These are phyloP conservation scores for Lepeophtheirus nordmannii DNA, from an alignment of 2,888 invertebrate species.

Conservation along the genomic window DNA sequence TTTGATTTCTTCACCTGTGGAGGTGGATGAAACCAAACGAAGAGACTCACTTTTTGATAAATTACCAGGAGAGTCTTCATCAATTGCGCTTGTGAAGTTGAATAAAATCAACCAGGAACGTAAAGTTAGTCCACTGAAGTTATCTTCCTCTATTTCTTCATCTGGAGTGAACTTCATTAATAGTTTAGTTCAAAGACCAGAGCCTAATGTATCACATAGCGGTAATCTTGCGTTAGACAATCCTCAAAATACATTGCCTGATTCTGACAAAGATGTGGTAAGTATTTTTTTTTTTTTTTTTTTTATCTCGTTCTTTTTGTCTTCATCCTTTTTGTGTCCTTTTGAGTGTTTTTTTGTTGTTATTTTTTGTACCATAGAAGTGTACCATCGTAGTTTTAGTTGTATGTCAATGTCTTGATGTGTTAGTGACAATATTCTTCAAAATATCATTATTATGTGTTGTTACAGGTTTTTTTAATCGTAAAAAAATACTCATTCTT, in stretches of 20 bases:
- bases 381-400: too few species aligned
- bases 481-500: too few species aligned
- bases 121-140: neutral
- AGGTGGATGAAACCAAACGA: neutral
- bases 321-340: neutral
- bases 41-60: slow-evolving; percentile 12
- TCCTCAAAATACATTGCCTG: neutral
- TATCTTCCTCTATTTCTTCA: neutral
- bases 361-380: neutral
- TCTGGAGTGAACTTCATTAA: too few species aligned
- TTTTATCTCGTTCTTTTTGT: too few species aligned
- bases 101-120: neutral
- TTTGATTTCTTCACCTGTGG: too few species aligned
- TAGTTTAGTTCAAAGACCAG: too few species aligned
- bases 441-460: too few species aligned
- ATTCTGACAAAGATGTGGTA: neutral
- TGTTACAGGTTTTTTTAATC: too few species aligned
- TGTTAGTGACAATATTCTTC: too few species aligned
- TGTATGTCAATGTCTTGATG: too few species aligned
- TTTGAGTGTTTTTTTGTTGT: neutral
- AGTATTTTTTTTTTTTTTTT: neutral
- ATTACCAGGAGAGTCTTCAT: neutral
- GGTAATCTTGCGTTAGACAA: too few species aligned
- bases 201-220: too few species aligned
- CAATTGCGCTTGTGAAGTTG: neutral